Evolutionary conservation across 2,888 invertebrate species (phyloP).

Genomic region (Pelosia muscerda): DNA sequence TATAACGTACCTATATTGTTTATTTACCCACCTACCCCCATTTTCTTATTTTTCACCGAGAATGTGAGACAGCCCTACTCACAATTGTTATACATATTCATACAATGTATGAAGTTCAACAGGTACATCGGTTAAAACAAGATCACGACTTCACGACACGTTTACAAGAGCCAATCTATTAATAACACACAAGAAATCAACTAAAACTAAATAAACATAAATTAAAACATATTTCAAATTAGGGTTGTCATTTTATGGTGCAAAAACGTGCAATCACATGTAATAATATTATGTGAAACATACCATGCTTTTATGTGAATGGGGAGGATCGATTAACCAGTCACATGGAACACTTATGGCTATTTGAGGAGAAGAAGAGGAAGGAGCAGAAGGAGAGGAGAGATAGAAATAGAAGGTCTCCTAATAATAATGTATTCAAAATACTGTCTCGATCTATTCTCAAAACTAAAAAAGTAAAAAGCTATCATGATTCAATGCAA

Average conservation of each 20-base stretch:
- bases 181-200: slow-evolving; percentile 18
- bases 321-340: neutral
- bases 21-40: too few relatives aligned
- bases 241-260: slow-evolving; percentile 30
- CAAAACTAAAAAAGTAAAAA: too few relatives aligned
- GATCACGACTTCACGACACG: slow-evolving; percentile 2
- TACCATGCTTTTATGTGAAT: slow-evolving; percentile 11
- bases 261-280: slow-evolving; percentile 39
- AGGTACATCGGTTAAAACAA: neutral
- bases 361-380: too few relatives aligned
- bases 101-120: neutral
- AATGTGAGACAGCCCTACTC: neutral
- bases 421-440: too few relatives aligned
- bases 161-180: slow-evolving; percentile 36
- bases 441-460: too few relatives aligned
- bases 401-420: too few relatives aligned
- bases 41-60: neutral
- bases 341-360: neutral
- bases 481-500: too few relatives aligned
- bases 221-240: slow-evolving; percentile 47
- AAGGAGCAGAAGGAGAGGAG: too few relatives aligned
- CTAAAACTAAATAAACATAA: slow-evolving; percentile 29
- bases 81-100: neutral
- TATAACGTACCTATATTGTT: too few relatives aligned
- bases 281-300: slow-evolving; percentile 1